phyloP scores from a whole-genome alignment of 2,888 invertebrate species.

The Euplagia quadripunctaria region DNA sequence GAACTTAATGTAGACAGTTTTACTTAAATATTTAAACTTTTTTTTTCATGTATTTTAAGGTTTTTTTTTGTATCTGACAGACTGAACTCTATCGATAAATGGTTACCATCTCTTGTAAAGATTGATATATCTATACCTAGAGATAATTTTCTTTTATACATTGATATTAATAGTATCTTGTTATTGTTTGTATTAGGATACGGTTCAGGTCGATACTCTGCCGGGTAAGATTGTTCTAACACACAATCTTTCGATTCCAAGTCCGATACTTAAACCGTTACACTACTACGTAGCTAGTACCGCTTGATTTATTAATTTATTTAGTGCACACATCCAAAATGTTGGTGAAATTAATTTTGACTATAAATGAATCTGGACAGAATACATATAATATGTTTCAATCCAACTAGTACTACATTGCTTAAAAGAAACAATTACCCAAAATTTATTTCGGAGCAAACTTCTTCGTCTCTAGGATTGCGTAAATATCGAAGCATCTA shows the following conservation, averaged over 20 bases:
- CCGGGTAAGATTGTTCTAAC: background rate
- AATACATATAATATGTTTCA: too few species aligned
- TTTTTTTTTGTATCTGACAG: background rate
- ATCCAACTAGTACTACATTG: background rate
- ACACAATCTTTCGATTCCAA: background rate
- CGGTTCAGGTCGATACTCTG: background rate
- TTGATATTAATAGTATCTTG: background rate
- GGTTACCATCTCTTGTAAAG: background rate
- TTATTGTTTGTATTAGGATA: background rate
- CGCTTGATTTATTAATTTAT: background rate
- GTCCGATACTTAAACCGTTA: background rate
- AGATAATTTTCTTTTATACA: background rate
- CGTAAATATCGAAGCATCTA: background rate
- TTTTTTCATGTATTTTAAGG: too few species aligned
- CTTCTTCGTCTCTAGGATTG: background rate
- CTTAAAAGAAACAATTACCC: background rate
- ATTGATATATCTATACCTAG: background rate
- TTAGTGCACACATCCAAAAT: background rate
- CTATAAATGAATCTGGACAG: background rate
- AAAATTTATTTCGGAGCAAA: background rate
- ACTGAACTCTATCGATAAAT: background rate
- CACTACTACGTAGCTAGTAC: background rate
- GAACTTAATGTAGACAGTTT: conserved; percentile 16
- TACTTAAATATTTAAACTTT: background rate
- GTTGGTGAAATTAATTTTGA: background rate